A percentile compares a stretch with the other conserved stretches of the same genome.
phyloP scores from a whole-genome alignment of 2,113 vertebrate species.

The Deroptyus accipitrinus region DNA sequence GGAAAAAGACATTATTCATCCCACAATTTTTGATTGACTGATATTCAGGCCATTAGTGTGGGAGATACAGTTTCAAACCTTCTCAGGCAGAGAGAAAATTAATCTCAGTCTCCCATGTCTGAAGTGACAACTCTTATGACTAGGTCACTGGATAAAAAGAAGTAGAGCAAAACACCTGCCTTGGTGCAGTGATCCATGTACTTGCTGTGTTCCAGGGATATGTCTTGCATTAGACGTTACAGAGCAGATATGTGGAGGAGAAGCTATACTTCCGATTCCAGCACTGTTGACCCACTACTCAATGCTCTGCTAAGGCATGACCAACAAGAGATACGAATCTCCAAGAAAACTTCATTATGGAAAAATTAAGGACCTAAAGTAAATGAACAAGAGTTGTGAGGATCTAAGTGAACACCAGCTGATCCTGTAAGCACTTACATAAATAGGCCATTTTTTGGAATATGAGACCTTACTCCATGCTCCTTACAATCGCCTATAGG shows the following conservation, averaged over 20 bases:
- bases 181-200: not conserved
- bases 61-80: not conserved
- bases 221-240: not conserved
- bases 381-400: not conserved
- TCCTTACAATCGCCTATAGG: not conserved
- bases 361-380: not conserved
- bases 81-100: not conserved
- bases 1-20: not conserved
- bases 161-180: not conserved
- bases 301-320: not conserved
- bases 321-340: not conserved
- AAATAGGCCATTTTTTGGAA: not conserved
- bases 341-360: not conserved
- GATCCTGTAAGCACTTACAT: not conserved
- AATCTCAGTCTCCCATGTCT: not conserved
- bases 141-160: not conserved
- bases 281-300: accelerated
- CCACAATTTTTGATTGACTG: not conserved
- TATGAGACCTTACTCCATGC: not conserved
- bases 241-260: not conserved
- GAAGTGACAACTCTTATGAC: not conserved
- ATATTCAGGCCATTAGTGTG: not conserved
- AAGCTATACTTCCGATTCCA: not conserved
- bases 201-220: not conserved
- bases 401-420: not conserved